Base-by-base conservation (phyloP, 1,140 invertebrate species). In the Trachymyrmex cornetzi region DNA sequence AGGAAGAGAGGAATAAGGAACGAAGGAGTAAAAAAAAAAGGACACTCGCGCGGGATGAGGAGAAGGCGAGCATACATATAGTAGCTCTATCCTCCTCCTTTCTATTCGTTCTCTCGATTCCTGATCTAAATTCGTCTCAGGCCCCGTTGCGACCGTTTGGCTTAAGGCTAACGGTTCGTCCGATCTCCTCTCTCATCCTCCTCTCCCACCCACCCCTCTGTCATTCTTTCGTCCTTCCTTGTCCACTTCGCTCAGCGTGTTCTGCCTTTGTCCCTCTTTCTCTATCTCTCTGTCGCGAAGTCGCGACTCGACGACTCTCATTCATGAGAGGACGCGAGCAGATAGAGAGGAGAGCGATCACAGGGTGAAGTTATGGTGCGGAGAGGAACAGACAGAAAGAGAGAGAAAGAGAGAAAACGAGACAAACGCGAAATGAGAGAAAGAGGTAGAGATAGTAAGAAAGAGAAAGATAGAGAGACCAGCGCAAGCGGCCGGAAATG, bases 111-210 rank as follows among this genome's bases (percentile, higher is more conserved):
- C 86, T 86, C 88, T 89, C 64, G 71, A 74, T 89, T 91, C 85
- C 90, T 74, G 93, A 92, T 94, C 94, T 94, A 94, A 94, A 94
- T 94, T 92, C 91, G 93, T 94, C 93, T 86, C 91, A 90, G 85
- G 87, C 89, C 89, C 89, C 90, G 91, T 90, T 91, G 91, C 92
- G 84, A 91, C 89, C 90, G 91, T 90, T 91, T 85, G 86, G 88
- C 91, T 92, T 92, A 92, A 92, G 88, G 90, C 91, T 94, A 93
- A 90, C 92, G 86, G 88, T 91, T 85, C 80, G 81, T 87, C 67
- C 89, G 50, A 57, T 81, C 75, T 87, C 11, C 22, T 38, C 44
- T 74, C 64, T 74, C 24, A 9, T n/a, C 16, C 22, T 44, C 22
- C n/a, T 64, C 34, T 64, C 22, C 38, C 57, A 16, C 22, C 0